These are phyloP conservation scores for Ormyrus nitidulus DNA, from an alignment of 2,888 invertebrate species.

Conservation along the genomic window DNA sequence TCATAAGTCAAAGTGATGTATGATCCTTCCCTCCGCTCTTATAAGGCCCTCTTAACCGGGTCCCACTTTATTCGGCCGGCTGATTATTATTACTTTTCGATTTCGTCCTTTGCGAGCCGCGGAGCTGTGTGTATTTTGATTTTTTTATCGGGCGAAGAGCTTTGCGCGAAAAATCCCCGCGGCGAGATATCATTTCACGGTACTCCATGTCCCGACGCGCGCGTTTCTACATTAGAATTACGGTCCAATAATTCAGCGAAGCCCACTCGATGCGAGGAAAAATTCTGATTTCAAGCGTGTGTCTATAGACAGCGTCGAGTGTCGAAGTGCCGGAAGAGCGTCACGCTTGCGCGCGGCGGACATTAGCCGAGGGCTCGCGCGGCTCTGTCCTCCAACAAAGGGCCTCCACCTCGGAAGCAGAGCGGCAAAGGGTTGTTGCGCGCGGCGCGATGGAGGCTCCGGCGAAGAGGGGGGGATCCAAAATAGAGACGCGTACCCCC, in stretches of 20 bases:
- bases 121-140: no score
- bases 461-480: not conserved
- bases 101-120: constrained; percentile 1
- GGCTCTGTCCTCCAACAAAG: constrained; percentile 10
- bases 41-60: constrained; percentile 60
- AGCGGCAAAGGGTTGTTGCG: constrained; percentile 8
- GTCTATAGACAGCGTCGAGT: no score
- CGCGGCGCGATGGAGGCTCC: constrained; percentile 19
- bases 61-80: constrained; percentile 45
- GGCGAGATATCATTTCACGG: no score
- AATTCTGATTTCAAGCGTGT: no score
- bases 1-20: constrained; percentile 72
- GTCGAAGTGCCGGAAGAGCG: not conserved
- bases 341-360: not conserved
- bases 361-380: constrained; percentile 14
- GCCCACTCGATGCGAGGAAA: no score
- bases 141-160: no score
- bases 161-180: no score
- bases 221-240: no score
- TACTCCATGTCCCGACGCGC: no score
- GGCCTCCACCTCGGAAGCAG: constrained; percentile 20
- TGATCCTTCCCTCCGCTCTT: constrained; percentile 62
- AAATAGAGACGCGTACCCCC: not conserved
- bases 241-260: no score
- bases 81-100: constrained; percentile 37